These are phyloP conservation scores for Himalopsyche tibetana DNA, from an alignment of 2,888 invertebrate species.

Conservation along the genomic window DNA sequence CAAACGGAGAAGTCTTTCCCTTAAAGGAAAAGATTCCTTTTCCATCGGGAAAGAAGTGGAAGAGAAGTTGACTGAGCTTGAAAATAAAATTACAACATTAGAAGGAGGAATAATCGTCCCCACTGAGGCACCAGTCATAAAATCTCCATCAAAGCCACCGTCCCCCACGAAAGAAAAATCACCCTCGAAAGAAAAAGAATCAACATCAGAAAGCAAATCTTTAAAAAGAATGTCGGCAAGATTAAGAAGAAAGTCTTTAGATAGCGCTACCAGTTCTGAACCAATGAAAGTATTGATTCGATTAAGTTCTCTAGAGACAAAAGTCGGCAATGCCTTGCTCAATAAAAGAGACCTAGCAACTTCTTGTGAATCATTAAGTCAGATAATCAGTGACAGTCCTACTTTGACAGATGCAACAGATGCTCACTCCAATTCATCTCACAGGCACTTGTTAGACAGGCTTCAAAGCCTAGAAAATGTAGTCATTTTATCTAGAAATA, in stretches of 20 bases:
- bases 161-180: slow-evolving; percentile 77
- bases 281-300: slow-evolving; percentile 88
- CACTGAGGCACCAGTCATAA: slow-evolving; percentile 73
- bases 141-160: slow-evolving; percentile 76
- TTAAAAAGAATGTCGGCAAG: slow-evolving; percentile 77
- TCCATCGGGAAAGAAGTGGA: slow-evolving; percentile 90
- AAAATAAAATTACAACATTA: slow-evolving; percentile 84
- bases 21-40: slow-evolving; percentile 89
- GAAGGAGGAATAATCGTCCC: slow-evolving; percentile 75
- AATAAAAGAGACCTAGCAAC: slow-evolving; percentile 73
- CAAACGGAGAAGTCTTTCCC: slow-evolving; percentile 87
- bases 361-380: slow-evolving; percentile 78
- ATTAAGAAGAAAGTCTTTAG: slow-evolving; percentile 85
- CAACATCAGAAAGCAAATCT: slow-evolving; percentile 73
- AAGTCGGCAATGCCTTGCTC: slow-evolving; percentile 81
- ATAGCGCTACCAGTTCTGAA: slow-evolving; percentile 86
- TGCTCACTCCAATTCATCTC: slow-evolving; percentile 73
- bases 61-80: slow-evolving; percentile 88
- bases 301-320: slow-evolving; percentile 85
- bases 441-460: slow-evolving; percentile 78
- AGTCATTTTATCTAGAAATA: slow-evolving; percentile 80
- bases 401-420: slow-evolving; percentile 70
- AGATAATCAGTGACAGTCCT: slow-evolving; percentile 72
- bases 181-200: slow-evolving; percentile 72
- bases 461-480: slow-evolving; percentile 80